These are phyloP conservation scores for Caerostris extrusa DNA, from an alignment of 1,140 invertebrate genomes.

Conservation along the genomic window DNA sequence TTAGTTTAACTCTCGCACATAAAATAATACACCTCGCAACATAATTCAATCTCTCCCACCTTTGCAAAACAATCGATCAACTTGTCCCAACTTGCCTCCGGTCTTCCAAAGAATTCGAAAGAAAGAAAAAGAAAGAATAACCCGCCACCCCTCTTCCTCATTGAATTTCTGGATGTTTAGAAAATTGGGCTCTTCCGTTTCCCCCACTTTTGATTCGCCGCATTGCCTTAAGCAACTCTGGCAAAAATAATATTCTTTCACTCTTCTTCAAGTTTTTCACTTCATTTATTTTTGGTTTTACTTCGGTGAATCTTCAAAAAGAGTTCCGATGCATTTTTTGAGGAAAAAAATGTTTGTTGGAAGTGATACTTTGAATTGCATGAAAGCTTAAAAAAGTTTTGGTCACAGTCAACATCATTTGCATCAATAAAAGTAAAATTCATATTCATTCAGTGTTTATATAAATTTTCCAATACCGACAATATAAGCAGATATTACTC, in stretches of 20 bases:
- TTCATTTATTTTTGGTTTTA: background rate
- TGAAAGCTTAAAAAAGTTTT: background rate
- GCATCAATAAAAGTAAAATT: too few species aligned
- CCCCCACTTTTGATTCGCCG: background rate
- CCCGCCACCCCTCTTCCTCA: background rate
- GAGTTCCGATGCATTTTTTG: background rate
- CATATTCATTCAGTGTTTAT: too few species aligned
- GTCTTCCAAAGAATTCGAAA: background rate
- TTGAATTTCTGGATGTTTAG: background rate
- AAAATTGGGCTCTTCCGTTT: background rate
- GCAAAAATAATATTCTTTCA: background rate
- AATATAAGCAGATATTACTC: too few species aligned
- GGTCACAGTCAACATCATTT: background rate
- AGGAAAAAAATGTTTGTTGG: background rate
- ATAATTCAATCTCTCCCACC: background rate
- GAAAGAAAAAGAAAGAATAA: background rate
- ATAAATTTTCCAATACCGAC: too few species aligned
- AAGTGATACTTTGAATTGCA: background rate
- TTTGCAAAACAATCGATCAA: background rate
- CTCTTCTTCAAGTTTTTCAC: background rate
- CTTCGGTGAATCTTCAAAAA: background rate
- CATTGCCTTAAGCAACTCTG: background rate
- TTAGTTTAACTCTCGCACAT: background rate
- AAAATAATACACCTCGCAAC: slow-evolving; percentile 1
- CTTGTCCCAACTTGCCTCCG: background rate